phyloP scores from a whole-genome alignment of 2,113 vertebrate species.

The Myotis brandtii region DNA sequence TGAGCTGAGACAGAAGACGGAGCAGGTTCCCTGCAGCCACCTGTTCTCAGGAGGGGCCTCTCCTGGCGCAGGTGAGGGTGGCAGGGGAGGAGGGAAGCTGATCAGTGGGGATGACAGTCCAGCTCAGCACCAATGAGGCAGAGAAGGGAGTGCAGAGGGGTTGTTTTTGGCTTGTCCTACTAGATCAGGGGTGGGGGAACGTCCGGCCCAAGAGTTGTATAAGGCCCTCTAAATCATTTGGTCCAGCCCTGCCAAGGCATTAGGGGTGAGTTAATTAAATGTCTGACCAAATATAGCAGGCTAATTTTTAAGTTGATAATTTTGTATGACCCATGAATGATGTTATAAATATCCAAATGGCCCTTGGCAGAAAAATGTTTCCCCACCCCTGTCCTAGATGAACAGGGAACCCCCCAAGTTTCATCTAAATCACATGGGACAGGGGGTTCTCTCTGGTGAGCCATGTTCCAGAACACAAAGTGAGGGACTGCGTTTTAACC shows the following conservation, averaged over 20 bases:
- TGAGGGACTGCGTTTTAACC: too few species aligned
- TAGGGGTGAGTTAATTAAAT: too few species aligned
- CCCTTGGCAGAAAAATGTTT: too few species aligned
- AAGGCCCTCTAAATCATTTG: too few species aligned
- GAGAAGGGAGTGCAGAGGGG: neutral
- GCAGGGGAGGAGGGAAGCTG: neutral
- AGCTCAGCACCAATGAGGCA: neutral
- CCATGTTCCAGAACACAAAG: neutral
- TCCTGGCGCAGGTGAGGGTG: neutral
- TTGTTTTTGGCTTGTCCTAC: neutral
- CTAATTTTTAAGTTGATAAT: too few species aligned
- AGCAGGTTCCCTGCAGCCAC: neutral
- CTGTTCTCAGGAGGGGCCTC: neutral
- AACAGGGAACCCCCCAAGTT: neutral
- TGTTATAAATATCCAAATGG: too few species aligned
- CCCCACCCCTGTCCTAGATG: neutral
- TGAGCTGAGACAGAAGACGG: neutral
- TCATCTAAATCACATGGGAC: neutral
- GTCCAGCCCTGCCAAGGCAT: too few species aligned
- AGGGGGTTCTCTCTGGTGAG: neutral
- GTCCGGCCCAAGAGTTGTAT: too few species aligned
- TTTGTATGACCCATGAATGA: too few species aligned
- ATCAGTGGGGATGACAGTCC: neutral
- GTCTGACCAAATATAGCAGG: too few species aligned
- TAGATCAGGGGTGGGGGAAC: too few species aligned